These are phyloP conservation scores for Pseudochaenichthys georgianus DNA, from an alignment of 2,797 vertebrate species.

Conservation along the genomic window DNA sequence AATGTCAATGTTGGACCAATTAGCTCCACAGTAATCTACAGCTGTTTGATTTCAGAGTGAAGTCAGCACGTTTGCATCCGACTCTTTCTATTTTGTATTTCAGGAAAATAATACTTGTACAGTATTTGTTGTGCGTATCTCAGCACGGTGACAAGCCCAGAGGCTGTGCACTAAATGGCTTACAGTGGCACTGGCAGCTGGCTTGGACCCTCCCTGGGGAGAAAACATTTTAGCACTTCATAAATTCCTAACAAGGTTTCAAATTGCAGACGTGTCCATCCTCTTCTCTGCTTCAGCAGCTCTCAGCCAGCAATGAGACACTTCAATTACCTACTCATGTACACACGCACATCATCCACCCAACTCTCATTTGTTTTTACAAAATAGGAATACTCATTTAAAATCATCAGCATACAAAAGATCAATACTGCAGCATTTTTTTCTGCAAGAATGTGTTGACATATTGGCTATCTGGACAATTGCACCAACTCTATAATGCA, in stretches of 20 bases:
- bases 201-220: constrained; percentile 91
- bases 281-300: constrained; percentile 86
- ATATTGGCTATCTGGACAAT: constrained; percentile 32
- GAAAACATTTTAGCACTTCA: constrained; percentile 99
- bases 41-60: constrained; percentile 77
- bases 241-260: constrained; percentile 99
- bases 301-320: constrained; percentile 65
- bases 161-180: constrained; percentile 79
- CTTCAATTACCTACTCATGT: constrained; percentile 57
- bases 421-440: constrained; percentile 42
- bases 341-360: constrained; percentile 27
- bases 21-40: constrained; percentile 81
- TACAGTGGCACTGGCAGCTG: constrained; percentile 90
- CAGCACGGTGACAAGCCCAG: constrained; percentile 65
- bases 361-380: constrained; percentile 23
- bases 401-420: constrained; percentile 29
- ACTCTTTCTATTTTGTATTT: constrained; percentile 44
- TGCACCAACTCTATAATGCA: constrained; percentile 25
- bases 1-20: constrained; percentile 74
- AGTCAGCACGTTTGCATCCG: constrained; percentile 56
- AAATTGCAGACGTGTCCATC: constrained; percentile 91
- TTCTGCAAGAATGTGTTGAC: constrained; percentile 25
- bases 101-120: constrained; percentile 7
- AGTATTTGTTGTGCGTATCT: constrained; percentile 44
- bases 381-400: constrained; percentile 36